Conservation (phyloP, 2,113 vertebrate genomes). For the Cyprinodon tularosa region DNA sequence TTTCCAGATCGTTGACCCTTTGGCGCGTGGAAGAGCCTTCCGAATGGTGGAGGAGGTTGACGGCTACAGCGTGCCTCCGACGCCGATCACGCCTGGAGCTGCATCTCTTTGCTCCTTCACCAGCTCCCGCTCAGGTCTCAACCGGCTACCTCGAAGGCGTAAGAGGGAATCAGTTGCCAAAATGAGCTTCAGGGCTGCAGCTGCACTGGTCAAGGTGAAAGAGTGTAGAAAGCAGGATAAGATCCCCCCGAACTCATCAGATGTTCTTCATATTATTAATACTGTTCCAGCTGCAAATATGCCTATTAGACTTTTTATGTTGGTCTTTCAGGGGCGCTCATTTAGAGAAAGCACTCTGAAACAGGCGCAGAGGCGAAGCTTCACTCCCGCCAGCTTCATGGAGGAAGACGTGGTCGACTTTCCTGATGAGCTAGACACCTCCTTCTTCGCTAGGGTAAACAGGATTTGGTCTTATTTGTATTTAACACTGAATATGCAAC, state of each 20-base stretch:
- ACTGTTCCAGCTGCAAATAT: not conserved
- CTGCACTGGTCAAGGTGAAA: slow-evolving; percentile 90
- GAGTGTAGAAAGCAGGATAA: slow-evolving; percentile 53
- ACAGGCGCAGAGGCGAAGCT: slow-evolving; percentile 89
- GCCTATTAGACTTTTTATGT: not conserved
- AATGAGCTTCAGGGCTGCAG: slow-evolving; percentile 97
- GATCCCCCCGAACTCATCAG: not conserved
- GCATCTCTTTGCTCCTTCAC: slow-evolving; percentile 95
- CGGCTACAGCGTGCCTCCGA: slow-evolving; percentile 92
- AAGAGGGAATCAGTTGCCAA: slow-evolving; percentile 97
- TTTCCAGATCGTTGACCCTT: slow-evolving; percentile 92
- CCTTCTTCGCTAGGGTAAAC: slow-evolving; percentile 94
- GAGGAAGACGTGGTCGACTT: slow-evolving; percentile 95
- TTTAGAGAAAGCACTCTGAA: slow-evolving; percentile 86
- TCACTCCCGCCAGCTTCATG: slow-evolving; percentile 94
- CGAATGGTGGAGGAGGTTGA: slow-evolving; percentile 92
- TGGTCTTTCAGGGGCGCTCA: slow-evolving; percentile 85
- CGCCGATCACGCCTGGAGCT: slow-evolving; percentile 91
- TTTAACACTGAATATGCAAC: not conserved
- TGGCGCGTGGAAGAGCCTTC: slow-evolving; percentile 94
- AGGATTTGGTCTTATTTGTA: not conserved
- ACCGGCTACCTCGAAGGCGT: slow-evolving; percentile 88
- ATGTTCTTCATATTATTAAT: not conserved
- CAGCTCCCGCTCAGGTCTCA: slow-evolving; percentile 95
- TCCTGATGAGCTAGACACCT: slow-evolving; percentile 94